Percentiles rank a stretch among this genome's conserved stretches.
Evolutionary conservation across 23 tunicate species (phyloP).

Genomic region (Halocynthia aurantium): DNA sequence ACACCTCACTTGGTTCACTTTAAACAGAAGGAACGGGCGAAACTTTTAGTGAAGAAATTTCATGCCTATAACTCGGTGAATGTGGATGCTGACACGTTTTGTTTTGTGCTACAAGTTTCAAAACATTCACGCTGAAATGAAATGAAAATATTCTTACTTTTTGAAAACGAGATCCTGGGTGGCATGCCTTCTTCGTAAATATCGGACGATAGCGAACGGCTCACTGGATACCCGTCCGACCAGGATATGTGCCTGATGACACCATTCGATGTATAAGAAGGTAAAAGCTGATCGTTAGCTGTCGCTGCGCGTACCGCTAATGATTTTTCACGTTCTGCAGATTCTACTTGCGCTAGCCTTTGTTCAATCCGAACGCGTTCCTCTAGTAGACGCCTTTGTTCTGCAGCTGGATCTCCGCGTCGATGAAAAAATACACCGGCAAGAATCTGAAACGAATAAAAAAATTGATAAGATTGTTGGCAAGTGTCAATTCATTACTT

Average conservation of each 20-base stretch:
- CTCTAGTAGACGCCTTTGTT: slow-evolving; percentile 12
- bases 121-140: neutral
- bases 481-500: too few species aligned
- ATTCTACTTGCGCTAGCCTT: slow-evolving; percentile 7
- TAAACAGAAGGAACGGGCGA: too few species aligned
- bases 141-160: neutral
- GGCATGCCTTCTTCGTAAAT: slow-evolving; percentile 11
- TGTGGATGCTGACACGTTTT: neutral
- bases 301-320: neutral
- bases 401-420: slow-evolving; percentile 16
- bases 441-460: neutral
- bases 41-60: too few species aligned
- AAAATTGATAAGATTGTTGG: neutral
- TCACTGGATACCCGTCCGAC: slow-evolving; percentile 14
- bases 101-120: neutral
- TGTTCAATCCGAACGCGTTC: slow-evolving; percentile 9
- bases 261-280: neutral
- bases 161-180: neutral
- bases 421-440: slow-evolving; percentile 2
- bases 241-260: slow-evolving; percentile 10
- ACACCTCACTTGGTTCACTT: neutral
- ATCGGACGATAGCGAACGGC: neutral
- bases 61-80: too few species aligned
- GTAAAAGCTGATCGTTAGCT: neutral
- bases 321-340: neutral